These are phyloP conservation scores for Pachyseris speciosa DNA, from an alignment of 64 coral and sea anemone species.

Conservation along the genomic window DNA sequence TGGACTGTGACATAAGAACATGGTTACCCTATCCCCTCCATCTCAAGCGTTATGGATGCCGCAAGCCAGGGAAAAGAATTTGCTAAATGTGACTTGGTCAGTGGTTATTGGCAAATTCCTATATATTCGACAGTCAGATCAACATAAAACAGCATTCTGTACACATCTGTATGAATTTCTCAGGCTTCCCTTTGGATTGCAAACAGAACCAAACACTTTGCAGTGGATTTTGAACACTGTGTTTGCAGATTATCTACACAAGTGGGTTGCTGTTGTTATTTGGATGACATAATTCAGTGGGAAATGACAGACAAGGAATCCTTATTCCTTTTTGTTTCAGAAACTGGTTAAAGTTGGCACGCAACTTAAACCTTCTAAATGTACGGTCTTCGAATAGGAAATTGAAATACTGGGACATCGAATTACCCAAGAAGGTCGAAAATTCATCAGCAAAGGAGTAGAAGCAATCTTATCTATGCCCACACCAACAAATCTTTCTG, in stretches of 20 bases:
- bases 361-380: constrained; percentile 32
- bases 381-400: constrained; percentile 9
- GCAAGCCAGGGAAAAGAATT: background rate
- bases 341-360: constrained; percentile 13
- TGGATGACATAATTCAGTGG: constrained; percentile 7
- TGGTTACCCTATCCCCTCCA: constrained; percentile 9
- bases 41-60: background rate
- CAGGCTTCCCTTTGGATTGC: constrained; percentile 14
- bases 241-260: background rate
- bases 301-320: background rate
- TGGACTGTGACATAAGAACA: constrained; percentile 55
- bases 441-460: background rate
- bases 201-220: constrained; percentile 22
- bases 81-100: background rate
- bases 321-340: background rate
- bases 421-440: constrained; percentile 15
- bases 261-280: background rate
- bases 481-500: background rate
- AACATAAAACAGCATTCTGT: background rate
- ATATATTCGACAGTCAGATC: background rate
- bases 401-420: background rate
- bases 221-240: constrained; percentile 1
- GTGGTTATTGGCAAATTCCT: constrained; percentile 32
- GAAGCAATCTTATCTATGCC: constrained; percentile 11
- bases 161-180: constrained; percentile 37